A percentile compares a stretch with the other conserved stretches of the same genome.
phyloP scores from a whole-genome alignment of 1,140 invertebrate genomes.

The Littorina saxatilis region DNA sequence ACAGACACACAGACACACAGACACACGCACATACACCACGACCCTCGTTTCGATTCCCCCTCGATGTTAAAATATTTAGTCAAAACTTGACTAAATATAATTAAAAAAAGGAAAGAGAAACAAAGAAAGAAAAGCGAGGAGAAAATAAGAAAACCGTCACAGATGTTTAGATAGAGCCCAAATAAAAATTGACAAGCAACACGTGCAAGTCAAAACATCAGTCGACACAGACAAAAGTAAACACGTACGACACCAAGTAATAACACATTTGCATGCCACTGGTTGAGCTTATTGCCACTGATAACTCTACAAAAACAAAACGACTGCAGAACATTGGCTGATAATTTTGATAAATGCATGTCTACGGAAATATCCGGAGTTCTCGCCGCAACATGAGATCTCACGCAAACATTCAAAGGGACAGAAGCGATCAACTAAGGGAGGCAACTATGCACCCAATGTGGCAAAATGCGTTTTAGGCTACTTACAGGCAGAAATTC shows the following conservation, averaged over 20 bases:
- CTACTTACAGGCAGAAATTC: neutral
- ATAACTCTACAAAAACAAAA: too few relatives aligned
- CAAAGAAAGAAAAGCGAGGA: too few relatives aligned
- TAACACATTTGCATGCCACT: too few relatives aligned
- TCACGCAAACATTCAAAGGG: conserved; percentile 5
- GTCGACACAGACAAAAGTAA: neutral
- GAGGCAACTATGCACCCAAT: conserved; percentile 1
- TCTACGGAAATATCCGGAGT: neutral
- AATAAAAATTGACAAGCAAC: neutral
- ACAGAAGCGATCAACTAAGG: conserved; percentile 11
- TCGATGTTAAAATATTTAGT: too few relatives aligned
- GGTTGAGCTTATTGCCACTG: too few relatives aligned
- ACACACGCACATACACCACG: too few relatives aligned
- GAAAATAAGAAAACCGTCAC: too few relatives aligned
- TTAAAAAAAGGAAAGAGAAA: too few relatives aligned
- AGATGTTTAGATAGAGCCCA: neutral
- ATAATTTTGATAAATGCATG: too few relatives aligned
- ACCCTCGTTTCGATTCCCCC: too few relatives aligned
- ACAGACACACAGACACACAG: neutral
- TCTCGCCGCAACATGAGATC: neutral
- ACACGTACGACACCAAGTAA: neutral
- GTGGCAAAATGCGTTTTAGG: neutral
- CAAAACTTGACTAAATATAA: too few relatives aligned
- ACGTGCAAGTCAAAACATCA: neutral
- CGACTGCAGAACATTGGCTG: too few relatives aligned